phyloP scores from a whole-genome alignment of 1,140 invertebrate species.

The Monomorium pharaonis region DNA sequence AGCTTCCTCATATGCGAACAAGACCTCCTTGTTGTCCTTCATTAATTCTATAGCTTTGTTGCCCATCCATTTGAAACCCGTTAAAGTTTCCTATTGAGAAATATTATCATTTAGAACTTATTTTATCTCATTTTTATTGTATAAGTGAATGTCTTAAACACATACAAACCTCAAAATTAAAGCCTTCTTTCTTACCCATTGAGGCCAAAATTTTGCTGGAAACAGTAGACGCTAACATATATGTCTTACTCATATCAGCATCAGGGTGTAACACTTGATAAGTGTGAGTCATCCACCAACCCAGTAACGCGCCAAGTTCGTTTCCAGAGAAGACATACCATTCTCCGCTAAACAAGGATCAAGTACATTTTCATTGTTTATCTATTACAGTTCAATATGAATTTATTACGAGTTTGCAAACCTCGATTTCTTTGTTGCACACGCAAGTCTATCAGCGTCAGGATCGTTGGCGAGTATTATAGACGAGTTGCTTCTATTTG shows the following conservation, averaged over 20 bases:
- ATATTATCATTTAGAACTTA: slow-evolving; percentile 48
- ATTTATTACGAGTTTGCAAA: slow-evolving; percentile 74
- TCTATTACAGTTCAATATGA: not conserved
- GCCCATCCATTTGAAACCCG: slow-evolving; percentile 99
- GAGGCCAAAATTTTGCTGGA: slow-evolving; percentile 98
- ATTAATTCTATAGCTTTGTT: slow-evolving; percentile 93
- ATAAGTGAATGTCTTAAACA: not conserved
- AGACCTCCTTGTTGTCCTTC: slow-evolving; percentile 89
- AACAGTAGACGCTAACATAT: slow-evolving; percentile 97
- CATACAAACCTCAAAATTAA: slow-evolving; percentile 89
- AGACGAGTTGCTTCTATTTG: slow-evolving; percentile 89
- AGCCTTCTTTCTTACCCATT: slow-evolving; percentile 93
- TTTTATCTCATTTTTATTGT: slow-evolving; percentile 5
- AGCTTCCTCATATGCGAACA: slow-evolving; percentile 98
- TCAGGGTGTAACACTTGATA: slow-evolving; percentile 85
- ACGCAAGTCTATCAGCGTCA: slow-evolving; percentile 98
- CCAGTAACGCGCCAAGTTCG: slow-evolving; percentile 97
- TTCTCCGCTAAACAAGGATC: slow-evolving; percentile 85
- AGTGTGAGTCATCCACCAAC: slow-evolving; percentile 95
- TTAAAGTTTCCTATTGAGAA: slow-evolving; percentile 93
- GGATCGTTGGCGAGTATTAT: slow-evolving; percentile 99
- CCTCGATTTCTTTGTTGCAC: slow-evolving; percentile 91
- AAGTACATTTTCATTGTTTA: not conserved
- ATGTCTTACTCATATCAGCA: slow-evolving; percentile 86
- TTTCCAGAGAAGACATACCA: slow-evolving; percentile 99